Conservation (phyloP, 2,113 vertebrate species). For the Glaucomys volans region DNA sequence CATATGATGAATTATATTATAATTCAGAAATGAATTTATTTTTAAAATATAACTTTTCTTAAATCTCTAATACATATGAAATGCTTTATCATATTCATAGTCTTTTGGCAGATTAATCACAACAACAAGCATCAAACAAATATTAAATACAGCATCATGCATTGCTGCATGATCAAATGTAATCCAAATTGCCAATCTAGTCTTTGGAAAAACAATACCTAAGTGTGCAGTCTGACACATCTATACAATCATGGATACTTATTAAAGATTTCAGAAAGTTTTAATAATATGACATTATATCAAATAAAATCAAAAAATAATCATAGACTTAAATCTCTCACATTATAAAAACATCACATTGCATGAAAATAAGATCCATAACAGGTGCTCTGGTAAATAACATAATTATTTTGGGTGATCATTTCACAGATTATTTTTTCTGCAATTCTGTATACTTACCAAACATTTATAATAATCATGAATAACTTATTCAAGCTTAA, state of each 20-base stretch:
- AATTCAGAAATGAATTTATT: neutral
- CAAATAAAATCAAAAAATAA: neutral
- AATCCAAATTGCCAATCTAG: neutral
- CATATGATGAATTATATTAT: neutral
- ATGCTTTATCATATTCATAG: neutral
- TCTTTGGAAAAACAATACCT: neutral
- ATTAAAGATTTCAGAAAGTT: neutral
- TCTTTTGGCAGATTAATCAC: neutral
- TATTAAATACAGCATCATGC: neutral
- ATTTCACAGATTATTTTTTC: neutral
- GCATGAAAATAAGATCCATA: neutral
- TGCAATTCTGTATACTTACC: neutral
- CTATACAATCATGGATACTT: neutral
- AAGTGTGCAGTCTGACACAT: neutral
- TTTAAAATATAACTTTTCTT: neutral
- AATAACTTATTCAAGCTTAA: neutral
- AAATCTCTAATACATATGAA: neutral
- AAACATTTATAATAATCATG: neutral
- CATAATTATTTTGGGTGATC: neutral
- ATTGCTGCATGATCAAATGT: rapidly evolving
- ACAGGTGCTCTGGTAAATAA: neutral
- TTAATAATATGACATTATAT: neutral
- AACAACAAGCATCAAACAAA: neutral
- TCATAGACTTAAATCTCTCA: neutral
- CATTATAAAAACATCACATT: neutral